Conservation (phyloP, 2,888 invertebrate species). For the Galerucella calmariensis region DNA sequence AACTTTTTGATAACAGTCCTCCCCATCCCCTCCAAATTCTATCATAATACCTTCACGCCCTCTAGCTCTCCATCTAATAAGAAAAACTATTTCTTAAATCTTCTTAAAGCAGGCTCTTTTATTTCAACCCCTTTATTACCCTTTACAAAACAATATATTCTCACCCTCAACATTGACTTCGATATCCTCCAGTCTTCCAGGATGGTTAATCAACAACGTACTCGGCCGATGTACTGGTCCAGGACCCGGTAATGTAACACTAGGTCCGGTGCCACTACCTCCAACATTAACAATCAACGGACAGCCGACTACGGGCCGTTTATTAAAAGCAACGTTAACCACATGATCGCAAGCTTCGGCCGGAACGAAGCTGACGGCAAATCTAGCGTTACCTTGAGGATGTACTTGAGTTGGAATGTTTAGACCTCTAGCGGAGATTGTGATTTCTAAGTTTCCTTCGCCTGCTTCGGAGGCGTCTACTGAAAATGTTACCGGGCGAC, state of each 20-base stretch:
- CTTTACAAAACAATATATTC: slow-evolving; percentile 48
- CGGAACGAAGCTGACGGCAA: slow-evolving; percentile 96
- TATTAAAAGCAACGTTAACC: slow-evolving; percentile 97
- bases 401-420: slow-evolving; percentile 95
- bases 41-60: too few relatives aligned
- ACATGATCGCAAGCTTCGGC: slow-evolving; percentile 94
- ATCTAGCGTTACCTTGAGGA: slow-evolving; percentile 89
- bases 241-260: slow-evolving; percentile 78
- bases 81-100: too few relatives aligned
- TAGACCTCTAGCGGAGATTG: slow-evolving; percentile 91
- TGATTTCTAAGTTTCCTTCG: slow-evolving; percentile 96
- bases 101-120: background rate
- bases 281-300: slow-evolving; percentile 88
- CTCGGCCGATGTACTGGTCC: slow-evolving; percentile 78
- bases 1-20: too few relatives aligned
- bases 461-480: slow-evolving; percentile 97
- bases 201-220: slow-evolving; percentile 80
- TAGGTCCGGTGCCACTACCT: slow-evolving; percentile 74
- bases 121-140: slow-evolving; percentile 26
- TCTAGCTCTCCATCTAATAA: too few relatives aligned
- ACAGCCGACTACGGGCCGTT: slow-evolving; percentile 87
- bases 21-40: too few relatives aligned
- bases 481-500: slow-evolving; percentile 92
- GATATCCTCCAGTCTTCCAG: slow-evolving; percentile 89
- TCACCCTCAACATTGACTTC: slow-evolving; percentile 97